These are phyloP conservation scores for Yoshiicerus persimilis DNA, from an alignment of 1,140 invertebrate genomes.

Conservation along the genomic window DNA sequence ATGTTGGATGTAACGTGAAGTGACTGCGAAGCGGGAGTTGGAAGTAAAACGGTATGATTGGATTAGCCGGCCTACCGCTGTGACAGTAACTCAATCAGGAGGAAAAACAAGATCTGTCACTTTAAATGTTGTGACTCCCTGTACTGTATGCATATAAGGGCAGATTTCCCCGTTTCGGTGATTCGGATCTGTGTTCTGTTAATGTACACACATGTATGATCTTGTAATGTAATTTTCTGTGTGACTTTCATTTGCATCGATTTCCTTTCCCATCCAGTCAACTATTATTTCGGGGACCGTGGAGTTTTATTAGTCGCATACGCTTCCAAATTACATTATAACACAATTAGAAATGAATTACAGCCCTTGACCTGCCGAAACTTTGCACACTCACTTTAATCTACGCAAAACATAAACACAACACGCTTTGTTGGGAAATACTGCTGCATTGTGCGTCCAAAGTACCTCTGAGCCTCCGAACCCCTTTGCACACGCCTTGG, in stretches of 20 bases:
- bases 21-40: neutral
- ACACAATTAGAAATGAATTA: conserved; percentile 45
- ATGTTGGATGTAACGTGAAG: neutral
- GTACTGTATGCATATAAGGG: neutral
- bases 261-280: neutral
- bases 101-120: conserved; percentile 19
- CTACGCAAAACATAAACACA: neutral
- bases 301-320: conserved; percentile 10
- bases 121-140: neutral
- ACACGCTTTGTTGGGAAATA: neutral
- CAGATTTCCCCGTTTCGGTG: neutral
- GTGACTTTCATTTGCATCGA: neutral
- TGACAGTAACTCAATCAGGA: conserved; percentile 7
- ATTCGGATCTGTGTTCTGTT: neutral
- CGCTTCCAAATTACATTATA: conserved; percentile 42
- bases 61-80: neutral
- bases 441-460: neutral
- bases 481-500: neutral
- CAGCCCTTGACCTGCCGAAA: conserved; percentile 33
- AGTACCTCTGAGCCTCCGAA: neutral
- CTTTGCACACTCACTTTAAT: neutral
- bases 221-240: neutral
- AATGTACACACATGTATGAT: neutral
- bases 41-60: neutral
- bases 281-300: neutral